Conservation (phyloP, 2,888 invertebrate species). For the Melinaea marsaeus region DNA sequence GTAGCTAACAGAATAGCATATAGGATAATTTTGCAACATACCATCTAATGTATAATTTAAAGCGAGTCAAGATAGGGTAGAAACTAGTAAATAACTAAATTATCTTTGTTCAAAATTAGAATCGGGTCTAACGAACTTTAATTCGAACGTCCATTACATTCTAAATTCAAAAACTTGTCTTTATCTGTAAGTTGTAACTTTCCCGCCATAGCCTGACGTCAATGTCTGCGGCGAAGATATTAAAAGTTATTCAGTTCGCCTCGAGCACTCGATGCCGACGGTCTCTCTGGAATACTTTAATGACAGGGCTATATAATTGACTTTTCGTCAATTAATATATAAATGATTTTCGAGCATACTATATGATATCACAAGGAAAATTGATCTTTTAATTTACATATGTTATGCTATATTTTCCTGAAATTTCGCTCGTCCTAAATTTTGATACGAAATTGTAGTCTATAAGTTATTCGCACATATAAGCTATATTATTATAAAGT, state of each 20-base stretch:
- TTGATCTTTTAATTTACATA: too few relatives aligned
- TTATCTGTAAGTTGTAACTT: conserved; percentile 71
- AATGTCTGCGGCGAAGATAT: conserved; percentile 70
- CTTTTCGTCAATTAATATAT: conserved; percentile 22
- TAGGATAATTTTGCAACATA: too few relatives aligned
- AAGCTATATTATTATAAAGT: too few relatives aligned
- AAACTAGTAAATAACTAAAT: conserved; percentile 1
- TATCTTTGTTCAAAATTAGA: conserved; percentile 15
- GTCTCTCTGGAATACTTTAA: conserved; percentile 42
- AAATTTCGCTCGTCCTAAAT: too few relatives aligned
- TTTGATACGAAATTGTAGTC: too few relatives aligned
- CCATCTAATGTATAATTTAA: too few relatives aligned
- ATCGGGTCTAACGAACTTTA: conserved; percentile 36
- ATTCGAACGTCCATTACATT: conserved; percentile 49
- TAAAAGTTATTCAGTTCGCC: conserved; percentile 72
- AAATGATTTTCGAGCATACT: background rate
- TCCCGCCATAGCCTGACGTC: conserved; percentile 67
- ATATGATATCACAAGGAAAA: too few relatives aligned
- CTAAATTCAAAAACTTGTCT: conserved; percentile 52
- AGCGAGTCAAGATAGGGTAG: background rate
- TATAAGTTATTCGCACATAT: too few relatives aligned
- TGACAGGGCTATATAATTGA: conserved; percentile 33
- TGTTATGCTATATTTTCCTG: too few relatives aligned
- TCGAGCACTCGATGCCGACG: conserved; percentile 59
- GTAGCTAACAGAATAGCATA: too few relatives aligned